Conservation (phyloP, 2,113 vertebrate species). For the Dolichotis patagonum region DNA sequence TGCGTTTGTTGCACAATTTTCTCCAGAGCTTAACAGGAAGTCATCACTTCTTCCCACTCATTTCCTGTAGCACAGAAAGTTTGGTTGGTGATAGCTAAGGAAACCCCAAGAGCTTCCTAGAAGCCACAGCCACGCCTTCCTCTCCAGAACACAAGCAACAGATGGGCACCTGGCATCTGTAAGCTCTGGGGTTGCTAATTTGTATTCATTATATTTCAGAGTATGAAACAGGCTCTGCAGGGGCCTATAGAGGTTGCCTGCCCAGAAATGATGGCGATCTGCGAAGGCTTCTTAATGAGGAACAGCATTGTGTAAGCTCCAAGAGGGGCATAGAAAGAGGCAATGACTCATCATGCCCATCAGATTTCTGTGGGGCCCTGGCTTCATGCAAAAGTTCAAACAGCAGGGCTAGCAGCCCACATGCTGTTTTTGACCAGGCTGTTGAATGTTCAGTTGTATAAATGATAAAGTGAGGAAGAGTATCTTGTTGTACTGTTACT, state of each 20-base stretch:
- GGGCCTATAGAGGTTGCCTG: constrained; percentile 44
- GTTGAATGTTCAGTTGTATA: not conserved
- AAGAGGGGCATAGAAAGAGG: not conserved
- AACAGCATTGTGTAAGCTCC: not conserved
- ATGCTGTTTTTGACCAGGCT: not conserved
- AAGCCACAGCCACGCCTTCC: not conserved
- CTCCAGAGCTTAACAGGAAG: not conserved
- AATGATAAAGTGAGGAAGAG: not conserved
- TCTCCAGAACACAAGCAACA: not conserved
- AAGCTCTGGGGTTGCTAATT: not conserved
- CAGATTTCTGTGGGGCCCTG: accelerated
- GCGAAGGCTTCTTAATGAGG: constrained; percentile 5
- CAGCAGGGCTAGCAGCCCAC: not conserved
- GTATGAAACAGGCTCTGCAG: constrained; percentile 41
- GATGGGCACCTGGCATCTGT: constrained; percentile 3
- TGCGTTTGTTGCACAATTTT: not conserved
- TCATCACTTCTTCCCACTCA: not conserved
- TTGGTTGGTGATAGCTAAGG: not conserved
- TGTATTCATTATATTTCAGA: constrained; percentile 27
- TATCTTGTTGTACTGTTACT: not conserved
- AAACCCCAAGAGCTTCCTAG: not conserved
- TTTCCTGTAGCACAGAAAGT: not conserved
- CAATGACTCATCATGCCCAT: not conserved
- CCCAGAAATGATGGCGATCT: not conserved
- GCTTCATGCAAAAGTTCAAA: not conserved